These are phyloP conservation scores for Argyrosomus japonicus DNA, from an alignment of 2,113 vertebrate species.

Conservation along the genomic window DNA sequence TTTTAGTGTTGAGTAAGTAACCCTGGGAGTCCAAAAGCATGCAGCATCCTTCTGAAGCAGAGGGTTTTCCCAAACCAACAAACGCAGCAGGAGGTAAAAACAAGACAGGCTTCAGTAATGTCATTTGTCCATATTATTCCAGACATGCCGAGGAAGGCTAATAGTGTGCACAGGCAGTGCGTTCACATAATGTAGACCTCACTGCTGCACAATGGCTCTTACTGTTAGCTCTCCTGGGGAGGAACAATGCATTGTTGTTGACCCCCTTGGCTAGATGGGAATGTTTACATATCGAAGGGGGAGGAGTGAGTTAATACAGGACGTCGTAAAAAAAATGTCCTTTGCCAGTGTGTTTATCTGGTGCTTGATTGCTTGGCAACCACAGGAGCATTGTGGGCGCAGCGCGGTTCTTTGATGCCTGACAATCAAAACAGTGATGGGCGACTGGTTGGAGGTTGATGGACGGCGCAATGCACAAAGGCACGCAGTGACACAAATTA, in stretches of 20 bases:
- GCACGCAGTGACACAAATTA: conserved; percentile 66
- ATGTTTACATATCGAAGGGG: conserved; percentile 48
- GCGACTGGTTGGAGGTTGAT: conserved; percentile 36
- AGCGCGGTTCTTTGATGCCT: conserved; percentile 47
- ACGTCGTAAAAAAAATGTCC: conserved; percentile 43
- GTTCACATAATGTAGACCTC: conserved; percentile 9
- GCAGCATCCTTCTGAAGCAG: neutral
- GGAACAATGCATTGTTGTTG: conserved; percentile 65
- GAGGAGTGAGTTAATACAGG: conserved; percentile 51
- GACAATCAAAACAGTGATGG: conserved; percentile 63
- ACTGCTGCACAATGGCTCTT: conserved; percentile 53
- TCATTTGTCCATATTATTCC: conserved; percentile 12
- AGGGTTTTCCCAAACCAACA: conserved; percentile 30
- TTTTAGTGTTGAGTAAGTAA: conserved; percentile 46
- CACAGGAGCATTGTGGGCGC: conserved; percentile 66
- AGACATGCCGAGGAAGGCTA: neutral
- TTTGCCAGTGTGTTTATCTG: conserved; percentile 46
- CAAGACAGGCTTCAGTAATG: conserved; percentile 1
- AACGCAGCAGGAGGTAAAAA: conserved; percentile 8
- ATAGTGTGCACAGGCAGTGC: neutral
- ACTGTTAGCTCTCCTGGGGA: conserved; percentile 40
- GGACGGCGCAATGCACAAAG: conserved; percentile 63
- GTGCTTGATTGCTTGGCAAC: conserved; percentile 59
- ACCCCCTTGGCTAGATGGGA: conserved; percentile 34
- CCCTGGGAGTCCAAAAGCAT: conserved; percentile 32